These are phyloP conservation scores for Centruroides sculpturatus DNA, from an alignment of 1,140 invertebrate species.

Conservation along the genomic window DNA sequence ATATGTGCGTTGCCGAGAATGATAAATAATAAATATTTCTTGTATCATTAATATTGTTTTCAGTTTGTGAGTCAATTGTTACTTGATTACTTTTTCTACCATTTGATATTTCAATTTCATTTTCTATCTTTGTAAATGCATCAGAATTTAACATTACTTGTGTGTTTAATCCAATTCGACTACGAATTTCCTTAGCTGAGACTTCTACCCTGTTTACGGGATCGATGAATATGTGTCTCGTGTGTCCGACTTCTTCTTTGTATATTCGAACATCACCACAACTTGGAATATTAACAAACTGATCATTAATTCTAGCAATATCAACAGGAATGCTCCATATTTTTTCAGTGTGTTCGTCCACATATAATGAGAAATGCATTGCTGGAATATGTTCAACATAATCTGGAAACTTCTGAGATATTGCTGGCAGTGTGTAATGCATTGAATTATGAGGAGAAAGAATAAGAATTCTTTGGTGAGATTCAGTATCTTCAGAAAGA, in stretches of 20 bases:
- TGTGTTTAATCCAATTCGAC: conserved; percentile 28
- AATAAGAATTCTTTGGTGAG: conserved; percentile 23
- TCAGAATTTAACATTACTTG: too few species aligned
- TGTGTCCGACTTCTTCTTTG: conserved; percentile 39
- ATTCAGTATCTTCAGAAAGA: conserved; percentile 26
- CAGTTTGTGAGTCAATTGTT: too few species aligned
- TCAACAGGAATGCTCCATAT: conserved; percentile 32
- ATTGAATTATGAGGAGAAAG: conserved; percentile 20
- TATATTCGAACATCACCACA: conserved; percentile 53
- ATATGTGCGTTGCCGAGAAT: conserved; percentile 17
- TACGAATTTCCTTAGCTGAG: conserved; percentile 51
- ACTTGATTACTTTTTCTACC: too few species aligned
- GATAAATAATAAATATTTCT: not conserved
- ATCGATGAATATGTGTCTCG: conserved; percentile 41
- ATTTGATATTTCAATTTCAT: too few species aligned
- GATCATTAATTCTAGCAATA: conserved; percentile 33
- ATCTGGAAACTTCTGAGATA: conserved; percentile 18
- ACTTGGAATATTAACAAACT: conserved; percentile 48
- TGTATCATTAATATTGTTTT: too few species aligned
- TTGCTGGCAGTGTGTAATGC: conserved; percentile 28
- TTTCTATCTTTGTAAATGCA: too few species aligned
- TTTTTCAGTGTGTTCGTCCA: conserved; percentile 3
- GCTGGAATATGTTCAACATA: conserved; percentile 14
- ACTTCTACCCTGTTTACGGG: conserved; percentile 50
- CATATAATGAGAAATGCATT: conserved; percentile 17